Percentiles rank a stretch among this genome's conserved stretches.
phyloP scores from a whole-genome alignment of 2,888 invertebrate species.

The Dicroscelio sp. region DNA sequence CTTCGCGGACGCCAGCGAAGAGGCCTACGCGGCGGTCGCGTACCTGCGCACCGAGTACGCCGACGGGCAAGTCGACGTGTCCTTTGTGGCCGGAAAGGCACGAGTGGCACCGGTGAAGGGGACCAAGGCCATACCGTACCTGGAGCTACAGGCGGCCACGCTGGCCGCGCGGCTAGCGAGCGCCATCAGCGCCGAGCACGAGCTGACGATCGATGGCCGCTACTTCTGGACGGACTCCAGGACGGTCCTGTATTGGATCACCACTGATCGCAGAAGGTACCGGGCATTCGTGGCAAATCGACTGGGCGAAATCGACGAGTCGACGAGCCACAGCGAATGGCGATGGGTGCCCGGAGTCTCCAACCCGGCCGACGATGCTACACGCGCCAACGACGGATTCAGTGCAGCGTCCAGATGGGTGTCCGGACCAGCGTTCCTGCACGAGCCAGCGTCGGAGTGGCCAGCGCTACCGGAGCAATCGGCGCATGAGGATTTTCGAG shows the following conservation, averaged over 20 bases:
- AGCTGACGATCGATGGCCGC: background rate
- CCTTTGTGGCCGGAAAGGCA: too few species aligned
- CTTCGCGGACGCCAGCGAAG: constrained; percentile 84
- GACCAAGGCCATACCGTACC: too few species aligned
- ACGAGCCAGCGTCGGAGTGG: background rate
- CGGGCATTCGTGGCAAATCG: constrained; percentile 9
- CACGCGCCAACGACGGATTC: background rate
- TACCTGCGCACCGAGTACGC: too few species aligned
- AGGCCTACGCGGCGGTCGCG: constrained; percentile 79
- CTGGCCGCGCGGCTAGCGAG: background rate
- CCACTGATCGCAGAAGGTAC: background rate
- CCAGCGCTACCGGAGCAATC: background rate
- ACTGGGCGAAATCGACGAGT: constrained; percentile 1
- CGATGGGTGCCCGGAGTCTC: background rate
- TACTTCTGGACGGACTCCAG: constrained; percentile 7
- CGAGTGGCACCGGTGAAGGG: background rate
- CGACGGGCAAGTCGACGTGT: too few species aligned
- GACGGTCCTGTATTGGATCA: background rate
- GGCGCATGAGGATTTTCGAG: too few species aligned
- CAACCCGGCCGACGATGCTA: background rate
- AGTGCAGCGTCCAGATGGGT: background rate
- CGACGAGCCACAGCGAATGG: background rate
- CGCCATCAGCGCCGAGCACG: background rate
- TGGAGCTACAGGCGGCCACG: too few species aligned
- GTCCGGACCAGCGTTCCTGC: background rate